A percentile compares a stretch with the other conserved stretches of the same genome.
Evolutionary conservation across 2,797 vertebrate genomes (phyloP).

Genomic region (Mustela erminea): DNA sequence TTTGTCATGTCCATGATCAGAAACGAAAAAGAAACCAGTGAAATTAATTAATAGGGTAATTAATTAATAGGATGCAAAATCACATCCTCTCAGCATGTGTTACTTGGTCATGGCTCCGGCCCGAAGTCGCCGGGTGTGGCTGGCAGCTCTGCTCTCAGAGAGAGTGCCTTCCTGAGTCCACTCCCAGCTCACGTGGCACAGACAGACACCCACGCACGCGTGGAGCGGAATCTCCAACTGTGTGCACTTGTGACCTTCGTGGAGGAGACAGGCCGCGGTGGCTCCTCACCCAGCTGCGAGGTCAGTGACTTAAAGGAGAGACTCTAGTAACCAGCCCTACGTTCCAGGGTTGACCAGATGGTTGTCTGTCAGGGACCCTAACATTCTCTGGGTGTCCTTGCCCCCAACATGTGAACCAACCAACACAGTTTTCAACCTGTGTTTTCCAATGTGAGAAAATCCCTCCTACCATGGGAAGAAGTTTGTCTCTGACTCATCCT

Average conservation of each 20-base stretch:
- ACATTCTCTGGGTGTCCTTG: not conserved
- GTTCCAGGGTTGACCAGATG: not conserved
- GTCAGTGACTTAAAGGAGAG: not conserved
- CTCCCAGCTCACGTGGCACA: not conserved
- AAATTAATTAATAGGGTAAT: not conserved
- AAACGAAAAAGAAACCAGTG: not conserved
- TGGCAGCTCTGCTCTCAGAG: rapidly evolving
- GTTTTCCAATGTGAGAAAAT: not conserved
- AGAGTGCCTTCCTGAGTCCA: not conserved
- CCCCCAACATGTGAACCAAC: not conserved
- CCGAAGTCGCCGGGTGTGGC: not conserved
- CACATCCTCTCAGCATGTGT: not conserved
- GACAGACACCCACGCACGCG: rapidly evolving
- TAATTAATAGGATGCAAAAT: not conserved
- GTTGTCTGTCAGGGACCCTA: not conserved
- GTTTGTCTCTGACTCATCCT: not conserved
- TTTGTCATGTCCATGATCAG: not conserved
- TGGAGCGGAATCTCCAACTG: not conserved
- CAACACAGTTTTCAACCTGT: not conserved
- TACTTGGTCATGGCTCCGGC: not conserved
- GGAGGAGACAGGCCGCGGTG: rapidly evolving
- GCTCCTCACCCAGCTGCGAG: not conserved
- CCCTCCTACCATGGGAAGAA: not conserved
- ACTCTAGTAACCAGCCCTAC: not conserved
- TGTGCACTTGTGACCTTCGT: not conserved